These are phyloP conservation scores for Haemorhous mexicanus DNA, from an alignment of 2,113 vertebrate genomes.

Conservation along the genomic window DNA sequence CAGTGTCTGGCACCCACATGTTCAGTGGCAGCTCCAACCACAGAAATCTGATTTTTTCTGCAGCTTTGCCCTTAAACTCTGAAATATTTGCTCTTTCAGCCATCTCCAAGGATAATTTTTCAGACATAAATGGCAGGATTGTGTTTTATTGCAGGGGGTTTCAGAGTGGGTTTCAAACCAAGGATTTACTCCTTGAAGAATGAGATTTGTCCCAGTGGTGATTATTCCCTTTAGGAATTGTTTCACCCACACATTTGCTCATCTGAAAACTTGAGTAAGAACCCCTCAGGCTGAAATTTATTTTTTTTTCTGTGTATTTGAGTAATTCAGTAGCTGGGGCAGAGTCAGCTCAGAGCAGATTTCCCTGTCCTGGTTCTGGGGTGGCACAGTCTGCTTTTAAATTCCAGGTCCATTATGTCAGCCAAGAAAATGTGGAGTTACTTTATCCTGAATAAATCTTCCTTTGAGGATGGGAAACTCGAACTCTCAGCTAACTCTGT, in stretches of 20 bases:
- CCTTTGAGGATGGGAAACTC: constrained; percentile 35
- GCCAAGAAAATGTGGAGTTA: background rate
- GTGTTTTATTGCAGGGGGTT: background rate
- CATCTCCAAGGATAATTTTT: constrained; percentile 19
- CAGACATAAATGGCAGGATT: background rate
- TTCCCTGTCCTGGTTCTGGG: background rate
- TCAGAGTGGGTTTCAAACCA: background rate
- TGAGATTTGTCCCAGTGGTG: background rate
- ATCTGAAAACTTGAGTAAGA: background rate
- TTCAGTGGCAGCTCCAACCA: background rate
- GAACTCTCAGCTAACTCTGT: background rate
- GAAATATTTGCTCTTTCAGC: background rate
- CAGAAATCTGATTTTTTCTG: constrained; percentile 37
- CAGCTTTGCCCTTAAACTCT: constrained; percentile 6
- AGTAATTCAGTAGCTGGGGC: background rate
- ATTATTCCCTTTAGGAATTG: background rate
- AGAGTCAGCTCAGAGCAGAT: background rate
- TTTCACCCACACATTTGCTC: background rate
- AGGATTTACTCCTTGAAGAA: background rate
- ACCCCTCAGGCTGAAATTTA: background rate
- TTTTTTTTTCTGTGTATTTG: background rate
- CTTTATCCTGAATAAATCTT: constrained; percentile 20
- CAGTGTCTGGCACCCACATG: constrained; percentile 18
- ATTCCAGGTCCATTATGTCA: constrained; percentile 40
- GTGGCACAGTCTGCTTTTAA: background rate